phyloP scores from a whole-genome alignment of 2,797 vertebrate species.

The Bufotes viridis region DNA sequence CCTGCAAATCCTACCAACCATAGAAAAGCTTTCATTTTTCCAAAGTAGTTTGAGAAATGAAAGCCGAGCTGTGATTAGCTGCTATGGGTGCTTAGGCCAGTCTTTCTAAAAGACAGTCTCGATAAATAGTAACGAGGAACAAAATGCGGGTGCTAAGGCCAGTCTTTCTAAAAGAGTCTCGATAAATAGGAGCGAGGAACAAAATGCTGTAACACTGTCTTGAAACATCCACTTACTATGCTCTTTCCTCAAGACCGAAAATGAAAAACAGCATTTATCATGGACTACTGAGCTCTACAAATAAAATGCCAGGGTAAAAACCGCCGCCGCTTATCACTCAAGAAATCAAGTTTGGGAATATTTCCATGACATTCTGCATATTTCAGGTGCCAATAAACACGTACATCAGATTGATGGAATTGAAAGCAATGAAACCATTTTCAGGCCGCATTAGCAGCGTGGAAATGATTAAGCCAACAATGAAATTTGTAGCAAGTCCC shows the following conservation, averaged over 20 bases:
- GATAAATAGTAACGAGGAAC: neutral
- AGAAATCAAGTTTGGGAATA: neutral
- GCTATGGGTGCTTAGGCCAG: neutral
- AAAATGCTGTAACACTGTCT: neutral
- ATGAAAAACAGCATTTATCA: neutral
- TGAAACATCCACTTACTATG: neutral
- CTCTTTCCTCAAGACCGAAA: neutral
- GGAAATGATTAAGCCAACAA: neutral
- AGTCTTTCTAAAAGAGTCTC: neutral
- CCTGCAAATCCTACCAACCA: neutral
- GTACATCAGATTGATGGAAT: neutral
- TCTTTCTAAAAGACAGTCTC: neutral
- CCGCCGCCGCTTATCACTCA: neutral
- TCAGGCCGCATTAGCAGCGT: neutral
- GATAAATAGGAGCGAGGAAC: neutral
- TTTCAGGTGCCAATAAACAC: neutral
- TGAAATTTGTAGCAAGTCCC: neutral
- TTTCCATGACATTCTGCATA: neutral
- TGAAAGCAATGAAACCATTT: conserved; percentile 15
- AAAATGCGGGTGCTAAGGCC: neutral
- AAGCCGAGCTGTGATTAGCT: neutral
- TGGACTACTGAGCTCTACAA: neutral
- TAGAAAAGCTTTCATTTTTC: neutral
- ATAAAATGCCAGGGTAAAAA: neutral
- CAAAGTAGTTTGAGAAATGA: neutral